phyloP scores from a whole-genome alignment of 1,140 invertebrate genomes.

The Hypothenemus hampei region DNA sequence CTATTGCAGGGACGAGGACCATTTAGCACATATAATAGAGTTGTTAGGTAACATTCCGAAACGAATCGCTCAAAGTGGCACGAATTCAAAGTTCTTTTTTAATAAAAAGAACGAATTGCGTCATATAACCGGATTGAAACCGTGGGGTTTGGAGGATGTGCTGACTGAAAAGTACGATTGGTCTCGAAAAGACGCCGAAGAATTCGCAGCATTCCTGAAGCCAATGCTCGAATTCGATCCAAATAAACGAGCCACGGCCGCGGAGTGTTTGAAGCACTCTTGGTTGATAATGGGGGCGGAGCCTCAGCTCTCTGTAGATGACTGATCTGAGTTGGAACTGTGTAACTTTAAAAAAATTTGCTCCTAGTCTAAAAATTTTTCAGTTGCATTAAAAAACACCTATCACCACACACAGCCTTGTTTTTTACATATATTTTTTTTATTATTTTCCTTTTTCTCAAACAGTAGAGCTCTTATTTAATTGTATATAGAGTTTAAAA shows the following conservation, averaged over 20 bases:
- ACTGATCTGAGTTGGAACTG: conserved; percentile 35
- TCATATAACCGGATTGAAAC: conserved; percentile 89
- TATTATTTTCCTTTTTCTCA: conserved; percentile 29
- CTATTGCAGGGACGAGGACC: conserved; percentile 93
- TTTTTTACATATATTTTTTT: conserved; percentile 12
- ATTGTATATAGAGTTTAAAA: conserved; percentile 41
- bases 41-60: conserved; percentile 92
- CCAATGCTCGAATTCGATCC: conserved; percentile 96
- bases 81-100: conserved; percentile 91
- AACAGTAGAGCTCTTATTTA: conserved; percentile 38
- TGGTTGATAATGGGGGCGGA: conserved; percentile 64
- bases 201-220: conserved; percentile 87
- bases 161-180: conserved; percentile 96
- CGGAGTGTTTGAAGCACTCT: conserved; percentile 86
- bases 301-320: conserved; percentile 34
- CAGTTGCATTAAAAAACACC: conserved; percentile 16
- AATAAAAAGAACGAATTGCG: conserved; percentile 86
- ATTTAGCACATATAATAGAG: conserved; percentile 98
- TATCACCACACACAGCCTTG: no score
- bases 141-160: conserved; percentile 89
- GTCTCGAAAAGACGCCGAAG: conserved; percentile 74
- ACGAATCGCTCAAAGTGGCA: conserved; percentile 82
- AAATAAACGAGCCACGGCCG: conserved; percentile 82
- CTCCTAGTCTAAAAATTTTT: conserved; percentile 29
- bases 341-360: conserved; percentile 29